phyloP scores from a whole-genome alignment of 2,888 invertebrate species.

The Lypha dubia region DNA sequence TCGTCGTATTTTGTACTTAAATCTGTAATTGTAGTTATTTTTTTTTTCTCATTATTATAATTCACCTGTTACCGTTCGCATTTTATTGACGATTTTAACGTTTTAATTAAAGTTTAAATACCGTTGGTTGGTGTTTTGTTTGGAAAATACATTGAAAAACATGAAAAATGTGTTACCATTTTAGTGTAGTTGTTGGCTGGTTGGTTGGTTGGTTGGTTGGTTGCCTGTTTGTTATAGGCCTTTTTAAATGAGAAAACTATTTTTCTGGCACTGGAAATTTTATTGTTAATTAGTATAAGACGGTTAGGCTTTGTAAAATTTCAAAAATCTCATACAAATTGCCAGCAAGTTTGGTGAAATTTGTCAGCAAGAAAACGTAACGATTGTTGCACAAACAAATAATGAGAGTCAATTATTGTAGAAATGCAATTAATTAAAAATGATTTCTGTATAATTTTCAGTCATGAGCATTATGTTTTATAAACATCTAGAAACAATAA shows the following conservation, averaged over 20 bases:
- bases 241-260: neutral
- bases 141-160: conserved; percentile 50
- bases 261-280: conserved; percentile 24
- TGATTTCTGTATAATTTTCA: too few relatives aligned
- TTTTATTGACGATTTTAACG: conserved; percentile 21
- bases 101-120: conserved; percentile 52
- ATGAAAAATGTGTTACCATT: conserved; percentile 74
- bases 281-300: conserved; percentile 24
- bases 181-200: conserved; percentile 28
- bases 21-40: conserved; percentile 4
- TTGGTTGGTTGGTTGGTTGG: conserved; percentile 19
- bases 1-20: neutral
- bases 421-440: too few relatives aligned
- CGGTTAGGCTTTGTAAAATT: neutral
- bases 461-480: too few relatives aligned
- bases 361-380: neutral
- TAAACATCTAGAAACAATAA: too few relatives aligned
- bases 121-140: neutral
- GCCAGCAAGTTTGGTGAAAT: neutral
- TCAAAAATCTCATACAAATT: neutral
- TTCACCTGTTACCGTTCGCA: conserved; percentile 29
- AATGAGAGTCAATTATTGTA: too few relatives aligned
- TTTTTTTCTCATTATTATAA: neutral
- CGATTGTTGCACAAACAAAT: too few relatives aligned
- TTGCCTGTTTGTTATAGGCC: conserved; percentile 16